These are phyloP conservation scores for Papilio demoleus DNA, from an alignment of 2,888 invertebrate genomes.

Conservation along the genomic window DNA sequence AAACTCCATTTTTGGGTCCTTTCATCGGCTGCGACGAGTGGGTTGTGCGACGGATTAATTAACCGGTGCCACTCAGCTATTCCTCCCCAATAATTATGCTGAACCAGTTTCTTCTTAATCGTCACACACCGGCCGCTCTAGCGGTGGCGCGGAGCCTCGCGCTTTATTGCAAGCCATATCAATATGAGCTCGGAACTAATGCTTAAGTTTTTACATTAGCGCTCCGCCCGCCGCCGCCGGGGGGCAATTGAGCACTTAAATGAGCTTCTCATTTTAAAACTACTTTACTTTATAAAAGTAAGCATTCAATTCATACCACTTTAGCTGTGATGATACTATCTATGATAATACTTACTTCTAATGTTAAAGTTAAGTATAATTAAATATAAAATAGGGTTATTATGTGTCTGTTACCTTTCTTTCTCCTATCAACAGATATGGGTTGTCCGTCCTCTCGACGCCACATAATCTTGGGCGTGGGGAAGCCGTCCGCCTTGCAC, in stretches of 20 bases:
- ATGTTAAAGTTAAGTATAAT: neutral
- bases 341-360: conserved; percentile 15
- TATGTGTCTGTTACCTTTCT: conserved; percentile 89
- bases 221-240: conserved; percentile 12
- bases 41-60: conserved; percentile 61
- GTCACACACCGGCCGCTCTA: conserved; percentile 44
- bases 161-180: conserved; percentile 41
- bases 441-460: conserved; percentile 94
- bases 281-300: conserved; percentile 14
- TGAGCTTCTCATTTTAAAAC: conserved; percentile 18
- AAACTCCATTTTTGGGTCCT: conserved; percentile 65
- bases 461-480: conserved; percentile 97
- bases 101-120: conserved; percentile 54
- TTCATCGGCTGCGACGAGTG: conserved; percentile 48
- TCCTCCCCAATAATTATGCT: conserved; percentile 58
- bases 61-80: conserved; percentile 56
- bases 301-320: conserved; percentile 5
- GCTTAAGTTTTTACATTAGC: conserved; percentile 36
- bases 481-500: conserved; percentile 96
- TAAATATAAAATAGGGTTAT: no score
- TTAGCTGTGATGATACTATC: conserved; percentile 10
- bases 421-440: conserved; percentile 92
- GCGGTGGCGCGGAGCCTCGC: conserved; percentile 48
- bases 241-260: conserved; percentile 28
- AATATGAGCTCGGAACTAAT: conserved; percentile 42